Percentiles rank a stretch among this genome's conserved stretches.
phyloP scores from a whole-genome alignment of 1,140 invertebrate genomes.

The Nomia melanderi region DNA sequence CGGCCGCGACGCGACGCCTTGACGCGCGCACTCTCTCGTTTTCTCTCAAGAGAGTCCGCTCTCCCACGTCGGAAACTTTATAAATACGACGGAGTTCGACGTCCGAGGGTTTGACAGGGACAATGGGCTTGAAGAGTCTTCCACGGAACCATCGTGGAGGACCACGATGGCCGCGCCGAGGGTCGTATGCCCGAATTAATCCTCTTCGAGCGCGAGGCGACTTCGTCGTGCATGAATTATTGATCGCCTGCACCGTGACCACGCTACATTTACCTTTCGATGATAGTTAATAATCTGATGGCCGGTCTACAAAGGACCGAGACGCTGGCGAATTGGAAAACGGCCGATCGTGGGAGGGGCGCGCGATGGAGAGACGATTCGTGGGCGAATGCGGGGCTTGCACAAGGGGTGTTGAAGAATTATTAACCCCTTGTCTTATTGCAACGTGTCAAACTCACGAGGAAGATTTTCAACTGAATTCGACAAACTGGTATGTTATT shows the following conservation, averaged over 20 bases:
- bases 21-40: neutral
- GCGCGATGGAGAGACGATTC: neutral
- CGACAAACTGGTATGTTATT: too few relatives aligned
- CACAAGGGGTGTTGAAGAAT: constrained; percentile 26
- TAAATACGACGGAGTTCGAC: constrained; percentile 66
- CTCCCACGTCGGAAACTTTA: constrained; percentile 58
- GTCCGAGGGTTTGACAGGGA: constrained; percentile 25
- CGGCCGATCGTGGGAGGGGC: neutral
- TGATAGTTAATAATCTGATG: constrained; percentile 78
- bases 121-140: constrained; percentile 18
- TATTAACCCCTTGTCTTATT: too few relatives aligned
- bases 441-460: too few relatives aligned
- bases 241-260: constrained; percentile 60
- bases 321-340: constrained; percentile 65
- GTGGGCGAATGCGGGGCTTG: neutral
- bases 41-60: neutral
- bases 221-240: constrained; percentile 71
- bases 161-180: neutral
- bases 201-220: constrained; percentile 51
- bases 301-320: constrained; percentile 69
- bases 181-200: constrained; percentile 57
- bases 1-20: neutral
- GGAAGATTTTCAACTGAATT: too few relatives aligned
- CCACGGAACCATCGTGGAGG: constrained; percentile 3
- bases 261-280: constrained; percentile 70